phyloP scores from a whole-genome alignment of 2,797 vertebrate species.

The Paguma larvata region DNA sequence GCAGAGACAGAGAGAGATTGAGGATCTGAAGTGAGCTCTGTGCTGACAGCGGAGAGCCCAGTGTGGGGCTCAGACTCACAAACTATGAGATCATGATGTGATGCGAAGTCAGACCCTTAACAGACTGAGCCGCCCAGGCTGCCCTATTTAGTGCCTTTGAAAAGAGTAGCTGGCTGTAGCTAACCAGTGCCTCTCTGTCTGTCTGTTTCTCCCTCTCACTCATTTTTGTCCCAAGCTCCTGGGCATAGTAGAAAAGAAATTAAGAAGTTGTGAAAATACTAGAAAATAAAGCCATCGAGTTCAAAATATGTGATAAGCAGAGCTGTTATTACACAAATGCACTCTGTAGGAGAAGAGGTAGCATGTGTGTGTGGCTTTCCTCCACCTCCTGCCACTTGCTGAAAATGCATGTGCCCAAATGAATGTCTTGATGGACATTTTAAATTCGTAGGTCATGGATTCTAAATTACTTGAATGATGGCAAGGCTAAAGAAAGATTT shows the following conservation, averaged over 20 bases:
- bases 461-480: slow-evolving; percentile 48
- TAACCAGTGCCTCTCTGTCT: neutral
- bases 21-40: too few species aligned
- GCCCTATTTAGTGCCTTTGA: neutral
- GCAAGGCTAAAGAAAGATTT: slow-evolving; percentile 46
- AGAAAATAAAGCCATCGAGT: neutral
- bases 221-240: neutral
- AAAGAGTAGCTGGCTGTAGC: neutral
- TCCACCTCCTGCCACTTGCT: neutral
- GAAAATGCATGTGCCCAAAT: slow-evolving; percentile 4
- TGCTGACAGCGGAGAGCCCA: too few species aligned
- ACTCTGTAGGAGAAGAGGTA: neutral
- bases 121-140: too few species aligned
- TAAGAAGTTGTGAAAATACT: neutral
- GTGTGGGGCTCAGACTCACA: too few species aligned
- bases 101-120: too few species aligned
- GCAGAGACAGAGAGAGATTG: too few species aligned
- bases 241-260: neutral
- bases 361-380: neutral
- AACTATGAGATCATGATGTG: too few species aligned
- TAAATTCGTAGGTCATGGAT: slow-evolving; percentile 2
- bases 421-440: slow-evolving; percentile 21
- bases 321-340: neutral
- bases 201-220: neutral
- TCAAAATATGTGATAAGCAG: neutral